Evolutionary conservation across 2,113 vertebrate species (phyloP).

Genomic region (Pseudois nayaur): DNA sequence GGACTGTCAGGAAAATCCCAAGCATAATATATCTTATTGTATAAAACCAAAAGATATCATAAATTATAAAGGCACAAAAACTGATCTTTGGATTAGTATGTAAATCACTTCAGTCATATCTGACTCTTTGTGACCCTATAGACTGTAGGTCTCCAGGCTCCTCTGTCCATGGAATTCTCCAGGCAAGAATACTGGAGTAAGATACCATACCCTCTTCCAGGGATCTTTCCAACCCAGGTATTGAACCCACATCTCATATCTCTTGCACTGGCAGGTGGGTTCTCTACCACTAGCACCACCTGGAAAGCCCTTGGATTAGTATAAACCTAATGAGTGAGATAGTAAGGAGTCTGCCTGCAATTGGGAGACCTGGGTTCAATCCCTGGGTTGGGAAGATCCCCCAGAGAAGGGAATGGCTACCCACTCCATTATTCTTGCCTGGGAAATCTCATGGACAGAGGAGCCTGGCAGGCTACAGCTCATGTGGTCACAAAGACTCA

Average conservation of each 20-base stretch:
- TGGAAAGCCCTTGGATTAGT: not conserved
- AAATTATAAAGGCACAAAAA: not conserved
- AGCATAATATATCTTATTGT: not conserved
- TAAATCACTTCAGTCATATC: not conserved
- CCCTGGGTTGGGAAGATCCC: not conserved
- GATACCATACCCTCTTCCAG: not conserved
- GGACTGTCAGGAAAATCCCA: not conserved
- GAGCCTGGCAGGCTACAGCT: not conserved
- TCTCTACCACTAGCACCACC: not conserved
- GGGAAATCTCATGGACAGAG: not conserved
- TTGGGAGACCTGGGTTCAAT: not conserved
- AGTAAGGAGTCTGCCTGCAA: not conserved
- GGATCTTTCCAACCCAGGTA: not conserved
- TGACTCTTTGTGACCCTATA: not conserved
- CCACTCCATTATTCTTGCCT: not conserved
- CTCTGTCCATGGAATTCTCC: not conserved
- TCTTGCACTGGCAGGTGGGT: not conserved
- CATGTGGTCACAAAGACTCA: not conserved
- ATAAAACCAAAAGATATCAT: not conserved
- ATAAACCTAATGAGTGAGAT: not conserved
- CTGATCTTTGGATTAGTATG: not conserved
- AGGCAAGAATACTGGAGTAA: not conserved
- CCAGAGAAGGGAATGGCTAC: not conserved
- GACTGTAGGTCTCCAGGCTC: not conserved
- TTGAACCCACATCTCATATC: not conserved